Conservation (phyloP, 1,140 invertebrate genomes). For the Paralvinella palmiformis region DNA sequence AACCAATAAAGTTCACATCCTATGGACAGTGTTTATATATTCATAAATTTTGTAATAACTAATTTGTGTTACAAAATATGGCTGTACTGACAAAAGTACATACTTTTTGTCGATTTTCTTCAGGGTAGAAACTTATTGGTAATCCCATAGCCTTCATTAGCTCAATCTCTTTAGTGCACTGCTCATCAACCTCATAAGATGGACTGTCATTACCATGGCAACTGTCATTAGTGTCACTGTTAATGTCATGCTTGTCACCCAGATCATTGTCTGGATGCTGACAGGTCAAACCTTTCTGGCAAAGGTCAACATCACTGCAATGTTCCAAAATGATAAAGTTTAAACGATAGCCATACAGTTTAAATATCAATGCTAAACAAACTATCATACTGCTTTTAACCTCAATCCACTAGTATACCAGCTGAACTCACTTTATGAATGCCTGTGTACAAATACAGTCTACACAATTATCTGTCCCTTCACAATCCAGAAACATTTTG, state of each 20-base stretch:
- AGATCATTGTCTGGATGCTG: background rate
- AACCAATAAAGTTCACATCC: too few relatives aligned
- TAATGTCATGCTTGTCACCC: background rate
- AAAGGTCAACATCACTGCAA: background rate
- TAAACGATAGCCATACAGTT: background rate
- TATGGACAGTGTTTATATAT: too few relatives aligned
- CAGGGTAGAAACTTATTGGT: background rate
- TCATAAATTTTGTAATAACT: too few relatives aligned
- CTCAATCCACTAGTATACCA: background rate
- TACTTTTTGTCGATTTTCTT: too few relatives aligned
- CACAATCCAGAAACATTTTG: background rate
- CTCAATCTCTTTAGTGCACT: background rate
- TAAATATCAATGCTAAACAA: background rate
- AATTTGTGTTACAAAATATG: too few relatives aligned
- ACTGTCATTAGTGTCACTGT: background rate
- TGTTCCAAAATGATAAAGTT: background rate
- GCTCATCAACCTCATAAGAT: background rate
- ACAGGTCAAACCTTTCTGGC: background rate
- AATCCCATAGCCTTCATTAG: conserved; percentile 2
- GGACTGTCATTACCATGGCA: background rate
- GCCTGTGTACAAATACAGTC: background rate
- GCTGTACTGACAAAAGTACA: too few relatives aligned
- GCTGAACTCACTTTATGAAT: conserved; percentile 1
- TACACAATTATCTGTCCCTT: background rate
- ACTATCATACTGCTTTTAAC: background rate